Evolutionary conservation across 2,797 vertebrate species (phyloP).

Genomic region (Acomys russatus): DNA sequence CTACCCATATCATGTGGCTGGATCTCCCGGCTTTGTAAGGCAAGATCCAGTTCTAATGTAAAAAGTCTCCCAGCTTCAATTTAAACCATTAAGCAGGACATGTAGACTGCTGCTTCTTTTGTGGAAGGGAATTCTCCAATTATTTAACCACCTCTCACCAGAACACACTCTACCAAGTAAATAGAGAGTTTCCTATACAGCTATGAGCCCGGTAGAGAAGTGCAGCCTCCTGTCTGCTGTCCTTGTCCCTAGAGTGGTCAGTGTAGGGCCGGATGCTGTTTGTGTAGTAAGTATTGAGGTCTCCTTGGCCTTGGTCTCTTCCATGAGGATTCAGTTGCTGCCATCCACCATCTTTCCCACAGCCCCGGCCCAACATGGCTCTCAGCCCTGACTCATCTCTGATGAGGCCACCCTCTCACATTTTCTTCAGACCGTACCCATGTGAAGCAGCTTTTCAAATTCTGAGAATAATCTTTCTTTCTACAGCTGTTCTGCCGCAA

Average conservation of each 20-base stretch:
- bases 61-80: neutral
- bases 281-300: neutral
- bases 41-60: neutral
- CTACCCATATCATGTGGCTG: neutral
- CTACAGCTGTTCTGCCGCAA: no score
- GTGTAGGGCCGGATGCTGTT: no score
- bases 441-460: neutral
- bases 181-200: neutral
- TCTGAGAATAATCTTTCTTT: neutral
- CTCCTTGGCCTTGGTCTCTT: neutral
- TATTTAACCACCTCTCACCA: neutral
- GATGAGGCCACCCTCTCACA: rapidly evolving
- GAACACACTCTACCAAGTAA: neutral
- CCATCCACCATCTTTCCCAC: neutral
- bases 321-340: neutral
- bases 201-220: neutral
- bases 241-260: neutral
- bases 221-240: rapidly evolving
- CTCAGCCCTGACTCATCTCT: neutral
- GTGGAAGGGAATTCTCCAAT: neutral
- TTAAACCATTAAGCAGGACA: neutral
- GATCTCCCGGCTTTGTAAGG: neutral
- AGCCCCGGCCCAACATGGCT: neutral
- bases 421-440: neutral
- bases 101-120: neutral